Evolutionary conservation across 2,797 vertebrate genomes (phyloP), one percentile per base, ranked within the genome.

Genomic region (Cossypha caffra): DNA sequence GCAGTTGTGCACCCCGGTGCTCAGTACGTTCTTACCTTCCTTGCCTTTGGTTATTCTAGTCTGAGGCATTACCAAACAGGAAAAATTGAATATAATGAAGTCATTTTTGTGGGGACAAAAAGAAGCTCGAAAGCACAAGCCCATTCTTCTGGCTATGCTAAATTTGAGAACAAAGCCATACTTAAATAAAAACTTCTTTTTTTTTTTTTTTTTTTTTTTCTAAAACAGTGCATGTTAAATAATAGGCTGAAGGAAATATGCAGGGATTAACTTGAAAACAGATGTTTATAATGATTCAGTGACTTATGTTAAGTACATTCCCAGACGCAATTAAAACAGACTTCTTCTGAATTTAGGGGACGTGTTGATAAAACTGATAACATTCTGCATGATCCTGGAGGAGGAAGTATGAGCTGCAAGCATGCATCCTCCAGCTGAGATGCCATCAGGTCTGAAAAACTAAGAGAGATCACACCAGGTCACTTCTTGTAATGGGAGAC

Each of bases 321-420:
- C 92, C 93, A 96, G 92, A 61, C 25, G 37, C 69, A 91, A 78
- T 91, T 94, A 90, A 75, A 95, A 42, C 69, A 90, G 91, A 77
- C 68, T 68, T 69, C 57, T 90, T 92, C 91, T 91, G 86, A 67
- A 55, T 96, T 88, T 89, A 91, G 63, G 91, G 94, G 90, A 95
- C 91, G 69, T 96, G 54, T 88, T 96, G 94, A 95, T 96, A 83
- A 93, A 94, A 54, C 77, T 81, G 93, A 97, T 95, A 96, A 95
- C 93, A 92, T 97, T 97, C 79, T 93, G 24, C 95, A 84, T 75
- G 87, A 86, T 90, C 54, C 57, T 81, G 66, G 59, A 86, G 84
- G 37, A 95, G 74, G 84, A 91, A 92, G 76, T 88, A 80, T 93
- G 91, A 81, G 51, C 72, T 77, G 67, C 71, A 93, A 72, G 69